Percentiles rank a stretch among this genome's conserved stretches.
Evolutionary conservation across 2,113 vertebrate genomes (phyloP).

Genomic region (Hyaena hyaena): DNA sequence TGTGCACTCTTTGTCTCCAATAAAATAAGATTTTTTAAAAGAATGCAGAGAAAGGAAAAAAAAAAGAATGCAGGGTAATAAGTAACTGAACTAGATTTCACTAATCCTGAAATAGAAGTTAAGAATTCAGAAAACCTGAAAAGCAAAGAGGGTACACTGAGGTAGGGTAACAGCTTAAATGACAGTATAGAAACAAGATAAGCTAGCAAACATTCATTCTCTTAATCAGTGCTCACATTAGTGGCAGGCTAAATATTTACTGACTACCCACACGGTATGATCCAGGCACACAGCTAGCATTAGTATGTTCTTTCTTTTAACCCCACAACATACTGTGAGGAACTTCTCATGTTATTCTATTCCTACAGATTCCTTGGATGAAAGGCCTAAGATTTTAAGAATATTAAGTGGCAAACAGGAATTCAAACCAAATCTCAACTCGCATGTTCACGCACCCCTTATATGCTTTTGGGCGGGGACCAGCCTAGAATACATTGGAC

Average conservation of each 20-base stretch:
- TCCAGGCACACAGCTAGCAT: background rate
- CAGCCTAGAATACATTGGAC: background rate
- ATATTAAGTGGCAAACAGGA: background rate
- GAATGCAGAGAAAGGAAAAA: background rate
- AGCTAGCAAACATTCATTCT: background rate
- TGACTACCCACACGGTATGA: background rate
- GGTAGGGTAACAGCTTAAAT: background rate
- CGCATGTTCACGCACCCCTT: background rate
- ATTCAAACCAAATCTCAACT: background rate
- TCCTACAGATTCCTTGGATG: background rate
- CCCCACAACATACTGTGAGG: background rate
- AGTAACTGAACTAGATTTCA: background rate
- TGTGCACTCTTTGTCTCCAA: too few species aligned
- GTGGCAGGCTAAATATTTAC: constrained; percentile 44
- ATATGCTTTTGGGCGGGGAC: background rate
- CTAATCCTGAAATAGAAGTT: background rate
- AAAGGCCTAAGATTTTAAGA: background rate
- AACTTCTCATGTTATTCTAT: background rate
- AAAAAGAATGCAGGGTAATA: background rate
- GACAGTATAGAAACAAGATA: background rate
- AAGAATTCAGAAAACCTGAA: background rate
- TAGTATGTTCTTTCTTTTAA: constrained; percentile 33
- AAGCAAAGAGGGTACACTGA: background rate
- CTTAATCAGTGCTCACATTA: background rate
- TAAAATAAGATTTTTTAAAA: too few species aligned